phyloP scores from a whole-genome alignment of 2,113 vertebrate species.

The Dromaius novaehollandiae region DNA sequence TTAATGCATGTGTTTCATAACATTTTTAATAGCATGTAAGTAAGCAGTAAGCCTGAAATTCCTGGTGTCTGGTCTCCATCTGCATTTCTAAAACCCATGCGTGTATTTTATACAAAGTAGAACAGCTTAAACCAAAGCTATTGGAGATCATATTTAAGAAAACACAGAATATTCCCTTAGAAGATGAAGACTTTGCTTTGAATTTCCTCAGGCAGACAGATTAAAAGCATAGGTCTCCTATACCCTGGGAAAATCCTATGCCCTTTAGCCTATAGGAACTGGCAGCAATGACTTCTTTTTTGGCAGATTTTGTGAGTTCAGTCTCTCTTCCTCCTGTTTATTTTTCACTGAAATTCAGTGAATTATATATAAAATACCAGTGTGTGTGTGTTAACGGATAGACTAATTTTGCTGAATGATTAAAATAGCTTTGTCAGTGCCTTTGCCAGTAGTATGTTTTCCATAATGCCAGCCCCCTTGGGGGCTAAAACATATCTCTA shows the following conservation, averaged over 20 bases:
- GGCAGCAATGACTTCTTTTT: not conserved
- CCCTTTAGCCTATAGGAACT: not conserved
- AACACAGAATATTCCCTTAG: not conserved
- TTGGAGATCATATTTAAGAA: not conserved
- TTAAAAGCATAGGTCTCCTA: not conserved
- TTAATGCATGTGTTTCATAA: not conserved
- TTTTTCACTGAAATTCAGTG: not conserved
- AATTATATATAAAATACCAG: not conserved
- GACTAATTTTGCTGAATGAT: not conserved
- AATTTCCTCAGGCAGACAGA: not conserved
- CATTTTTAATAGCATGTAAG: not conserved
- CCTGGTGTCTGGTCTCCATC: not conserved
- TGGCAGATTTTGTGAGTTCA: not conserved
- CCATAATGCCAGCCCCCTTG: not conserved
- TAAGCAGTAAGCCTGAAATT: not conserved
- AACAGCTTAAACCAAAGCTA: not conserved
- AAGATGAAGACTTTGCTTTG: not conserved
- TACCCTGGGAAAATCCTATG: not conserved
- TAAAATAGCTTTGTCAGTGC: not conserved
- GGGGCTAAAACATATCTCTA: not conserved
- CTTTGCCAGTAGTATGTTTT: not conserved
- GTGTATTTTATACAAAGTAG: not conserved
- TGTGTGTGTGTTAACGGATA: not conserved
- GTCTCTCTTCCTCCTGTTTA: not conserved
- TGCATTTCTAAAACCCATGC: rapidly evolving